A percentile compares a stretch with the other conserved stretches of the same genome.
phyloP scores from a whole-genome alignment of 2,888 invertebrate genomes.

The Cephalotes varians region DNA sequence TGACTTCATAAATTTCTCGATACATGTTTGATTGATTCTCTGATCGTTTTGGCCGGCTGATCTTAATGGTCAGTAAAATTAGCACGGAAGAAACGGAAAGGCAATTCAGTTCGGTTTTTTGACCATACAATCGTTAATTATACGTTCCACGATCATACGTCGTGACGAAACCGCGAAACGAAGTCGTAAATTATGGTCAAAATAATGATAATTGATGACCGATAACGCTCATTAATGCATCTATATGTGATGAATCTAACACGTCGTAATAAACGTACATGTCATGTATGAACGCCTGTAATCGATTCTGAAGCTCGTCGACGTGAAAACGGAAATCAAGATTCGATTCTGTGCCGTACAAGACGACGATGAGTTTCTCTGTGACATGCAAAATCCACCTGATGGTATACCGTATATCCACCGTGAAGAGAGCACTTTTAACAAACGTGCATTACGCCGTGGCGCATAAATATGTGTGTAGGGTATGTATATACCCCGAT shows the following conservation, averaged over 20 bases:
- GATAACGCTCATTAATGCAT: conserved; percentile 64
- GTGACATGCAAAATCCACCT: conserved; percentile 38
- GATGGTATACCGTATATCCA: conserved; percentile 11
- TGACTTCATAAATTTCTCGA: conserved; percentile 55
- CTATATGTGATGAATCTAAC: conserved; percentile 32
- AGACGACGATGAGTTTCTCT: conserved; percentile 35
- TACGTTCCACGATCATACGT: conserved; percentile 52
- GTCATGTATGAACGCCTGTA: conserved; percentile 17
- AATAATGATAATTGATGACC: conserved; percentile 73
- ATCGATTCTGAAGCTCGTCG: conserved; percentile 43
- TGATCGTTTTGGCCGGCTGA: conserved; percentile 26
- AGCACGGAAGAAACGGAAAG: conserved; percentile 23
- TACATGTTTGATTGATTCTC: conserved; percentile 49
- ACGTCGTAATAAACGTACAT: not conserved
- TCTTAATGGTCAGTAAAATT: conserved; percentile 49
- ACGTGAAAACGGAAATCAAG: conserved; percentile 53
- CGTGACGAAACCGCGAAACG: conserved; percentile 62
- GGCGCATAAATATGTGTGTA: conserved; percentile 43
- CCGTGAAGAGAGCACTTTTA: conserved; percentile 36
- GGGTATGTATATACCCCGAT: conserved; percentile 18
- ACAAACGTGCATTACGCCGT: conserved; percentile 48
- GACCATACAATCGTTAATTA: conserved; percentile 69
- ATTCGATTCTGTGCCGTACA: conserved; percentile 32
- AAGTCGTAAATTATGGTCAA: conserved; percentile 49
- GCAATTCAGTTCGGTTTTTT: conserved; percentile 17